Percentiles rank a stretch among this genome's conserved stretches.
Evolutionary conservation across 2,888 invertebrate genomes (phyloP).

Genomic region (Campoletis raptor): DNA sequence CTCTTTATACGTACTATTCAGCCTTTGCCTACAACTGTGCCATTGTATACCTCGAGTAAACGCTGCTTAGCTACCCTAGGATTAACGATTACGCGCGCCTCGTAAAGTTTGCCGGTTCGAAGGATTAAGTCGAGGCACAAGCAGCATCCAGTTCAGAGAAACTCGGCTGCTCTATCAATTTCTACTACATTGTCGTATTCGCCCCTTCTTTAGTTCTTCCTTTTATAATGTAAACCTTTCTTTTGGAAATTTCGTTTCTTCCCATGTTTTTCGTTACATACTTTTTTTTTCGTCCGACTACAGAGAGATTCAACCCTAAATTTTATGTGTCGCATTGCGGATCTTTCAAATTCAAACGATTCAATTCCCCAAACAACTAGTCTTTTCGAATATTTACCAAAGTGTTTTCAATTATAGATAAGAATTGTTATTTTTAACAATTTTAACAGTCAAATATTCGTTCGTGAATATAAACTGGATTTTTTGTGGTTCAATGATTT

Average conservation of each 20-base stretch:
- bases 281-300: neutral
- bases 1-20: slow-evolving; percentile 32
- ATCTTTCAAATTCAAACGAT: neutral
- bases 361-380: neutral
- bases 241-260: neutral
- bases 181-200: slow-evolving; percentile 21
- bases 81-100: slow-evolving; percentile 75
- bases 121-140: slow-evolving; percentile 68
- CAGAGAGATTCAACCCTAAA: neutral
- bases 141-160: slow-evolving; percentile 35
- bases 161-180: slow-evolving; percentile 40
- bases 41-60: slow-evolving; percentile 58
- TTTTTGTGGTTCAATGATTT: no score
- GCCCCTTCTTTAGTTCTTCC: slow-evolving; percentile 30
- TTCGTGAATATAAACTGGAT: no score
- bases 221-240: neutral
- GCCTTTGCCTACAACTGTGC: slow-evolving; percentile 35
- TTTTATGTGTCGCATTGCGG: slow-evolving; percentile 24
- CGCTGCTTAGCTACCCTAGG: slow-evolving; percentile 69
- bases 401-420: neutral
- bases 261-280: neutral
- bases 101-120: slow-evolving; percentile 74
- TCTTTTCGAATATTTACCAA: neutral
- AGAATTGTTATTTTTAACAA: neutral
- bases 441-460: neutral